These are phyloP conservation scores for Tetropium fuscum DNA, from an alignment of 2,888 invertebrate species.

Conservation along the genomic window DNA sequence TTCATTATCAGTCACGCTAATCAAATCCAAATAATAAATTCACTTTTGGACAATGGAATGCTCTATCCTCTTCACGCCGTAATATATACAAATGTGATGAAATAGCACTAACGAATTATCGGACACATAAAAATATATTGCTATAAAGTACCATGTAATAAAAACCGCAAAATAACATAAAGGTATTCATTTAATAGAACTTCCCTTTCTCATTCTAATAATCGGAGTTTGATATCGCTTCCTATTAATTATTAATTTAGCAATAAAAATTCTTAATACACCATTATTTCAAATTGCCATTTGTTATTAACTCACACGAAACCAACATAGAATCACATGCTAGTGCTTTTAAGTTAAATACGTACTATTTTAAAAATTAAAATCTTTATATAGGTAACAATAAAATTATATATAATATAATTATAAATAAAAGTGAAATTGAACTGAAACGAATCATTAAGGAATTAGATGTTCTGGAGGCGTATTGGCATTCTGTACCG, in stretches of 20 bases:
- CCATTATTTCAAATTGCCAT: slow-evolving; percentile 26
- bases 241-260: slow-evolving; percentile 33
- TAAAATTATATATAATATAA: too few species aligned
- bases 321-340: too few species aligned
- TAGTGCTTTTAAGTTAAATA: too few species aligned
- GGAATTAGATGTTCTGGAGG: too few species aligned
- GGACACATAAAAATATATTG: slow-evolving; percentile 15
- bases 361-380: too few species aligned
- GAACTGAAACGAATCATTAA: too few species aligned
- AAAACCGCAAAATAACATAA: slow-evolving; percentile 39
- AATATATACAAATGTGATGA: background rate
- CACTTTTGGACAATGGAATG: slow-evolving; percentile 43
- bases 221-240: slow-evolving; percentile 31
- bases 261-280: slow-evolving; percentile 33
- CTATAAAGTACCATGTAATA: slow-evolving; percentile 34
- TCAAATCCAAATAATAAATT: slow-evolving; percentile 48
- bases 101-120: background rate
- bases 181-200: slow-evolving; percentile 36
- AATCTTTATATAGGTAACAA: too few species aligned
- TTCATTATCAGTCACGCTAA: slow-evolving; percentile 56
- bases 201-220: slow-evolving; percentile 31
- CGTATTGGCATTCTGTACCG: too few species aligned
- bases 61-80: slow-evolving; percentile 11
- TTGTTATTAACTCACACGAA: slow-evolving; percentile 10
- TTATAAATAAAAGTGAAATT: too few species aligned